Base-by-base conservation (phyloP, 2,888 invertebrate species). In the Melipona beecheii region DNA sequence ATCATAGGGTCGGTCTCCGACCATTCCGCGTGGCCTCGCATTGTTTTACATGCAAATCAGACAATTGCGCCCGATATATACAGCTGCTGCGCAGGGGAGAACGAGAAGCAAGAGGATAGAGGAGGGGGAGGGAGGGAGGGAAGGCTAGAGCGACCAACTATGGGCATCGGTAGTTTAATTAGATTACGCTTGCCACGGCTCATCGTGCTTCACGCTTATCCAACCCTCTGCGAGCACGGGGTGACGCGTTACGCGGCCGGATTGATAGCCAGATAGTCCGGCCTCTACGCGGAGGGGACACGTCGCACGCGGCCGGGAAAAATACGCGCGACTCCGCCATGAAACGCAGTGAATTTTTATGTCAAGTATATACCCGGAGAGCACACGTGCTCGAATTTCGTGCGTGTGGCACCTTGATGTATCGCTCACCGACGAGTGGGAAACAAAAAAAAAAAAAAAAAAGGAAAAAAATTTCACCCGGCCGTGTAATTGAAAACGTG, bases 31-130 rank as follows among this genome's bases (percentile, higher is more conserved):
- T 83, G 77, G 73, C 86, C 80, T 86, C 80, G 81, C 83, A 87
- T 91, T 91, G 90, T 90, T 91, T 92, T 90, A 90, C 91, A 92
- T 92, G 92, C 91, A 92, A 92, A 92, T 92, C 92, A 90, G 89
- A 92, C 91, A 92, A 92, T 92, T 91, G 89, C 87, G 87, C 83
- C 89, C 11, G 88, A 91, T 81, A 77, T 86, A 85, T 58, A 68
- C 60, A 24, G 78, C 50, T 50, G 72, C 75, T 50, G 72, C 75
- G 43, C 66, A 70, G 87, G 15, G 74, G 43, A 43, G 43, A 43
- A 43, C 43, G 9, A 43, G 43, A 2, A 9, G 43, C 43, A 43
- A 9, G 43, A 43, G n/a, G n/a, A n/a, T n/a, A n/a, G n/a, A n/a
- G n/a, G 36, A 36, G 9, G 9, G 36, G 9, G 36, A 9, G 43